These are phyloP conservation scores for Dinomys branickii DNA, from an alignment of 2,113 vertebrate genomes.

Conservation along the genomic window DNA sequence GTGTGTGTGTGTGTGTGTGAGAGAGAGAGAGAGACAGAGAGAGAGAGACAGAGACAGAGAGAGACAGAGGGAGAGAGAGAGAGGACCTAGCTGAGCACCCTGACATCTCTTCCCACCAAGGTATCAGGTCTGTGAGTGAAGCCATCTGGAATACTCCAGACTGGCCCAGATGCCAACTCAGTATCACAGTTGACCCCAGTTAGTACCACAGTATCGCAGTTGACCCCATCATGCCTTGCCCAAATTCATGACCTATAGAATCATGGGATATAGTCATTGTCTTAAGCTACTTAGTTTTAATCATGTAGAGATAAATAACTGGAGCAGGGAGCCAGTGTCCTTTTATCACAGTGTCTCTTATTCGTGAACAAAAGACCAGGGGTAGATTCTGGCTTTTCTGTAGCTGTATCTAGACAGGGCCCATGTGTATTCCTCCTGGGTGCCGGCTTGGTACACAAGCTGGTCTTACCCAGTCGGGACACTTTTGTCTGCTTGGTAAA, in stretches of 20 bases:
- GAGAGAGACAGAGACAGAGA: neutral
- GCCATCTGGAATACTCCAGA: neutral
- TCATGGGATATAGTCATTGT: neutral
- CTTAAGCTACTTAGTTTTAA: neutral
- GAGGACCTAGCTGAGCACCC: neutral
- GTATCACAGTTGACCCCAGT: neutral
- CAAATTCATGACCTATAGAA: neutral
- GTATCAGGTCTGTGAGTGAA: neutral
- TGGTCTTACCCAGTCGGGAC: neutral
- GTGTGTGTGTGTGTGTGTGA: neutral
- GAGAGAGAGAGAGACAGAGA: too few species aligned
- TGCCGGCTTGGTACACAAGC: neutral
- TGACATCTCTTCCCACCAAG: neutral
- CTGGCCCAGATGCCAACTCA: neutral
- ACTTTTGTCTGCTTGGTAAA: neutral
- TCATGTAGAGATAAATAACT: neutral
- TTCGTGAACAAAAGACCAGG: neutral
- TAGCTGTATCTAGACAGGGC: neutral
- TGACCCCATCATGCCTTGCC: neutral
- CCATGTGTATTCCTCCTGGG: neutral
- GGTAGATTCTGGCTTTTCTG: neutral
- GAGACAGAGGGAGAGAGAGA: neutral
- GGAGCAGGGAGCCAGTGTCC: neutral
- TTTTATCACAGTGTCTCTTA: neutral
- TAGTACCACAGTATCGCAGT: too few species aligned